Evolutionary conservation across 2,888 invertebrate genomes (phyloP).

Genomic region (Ametastegia equiseti): DNA sequence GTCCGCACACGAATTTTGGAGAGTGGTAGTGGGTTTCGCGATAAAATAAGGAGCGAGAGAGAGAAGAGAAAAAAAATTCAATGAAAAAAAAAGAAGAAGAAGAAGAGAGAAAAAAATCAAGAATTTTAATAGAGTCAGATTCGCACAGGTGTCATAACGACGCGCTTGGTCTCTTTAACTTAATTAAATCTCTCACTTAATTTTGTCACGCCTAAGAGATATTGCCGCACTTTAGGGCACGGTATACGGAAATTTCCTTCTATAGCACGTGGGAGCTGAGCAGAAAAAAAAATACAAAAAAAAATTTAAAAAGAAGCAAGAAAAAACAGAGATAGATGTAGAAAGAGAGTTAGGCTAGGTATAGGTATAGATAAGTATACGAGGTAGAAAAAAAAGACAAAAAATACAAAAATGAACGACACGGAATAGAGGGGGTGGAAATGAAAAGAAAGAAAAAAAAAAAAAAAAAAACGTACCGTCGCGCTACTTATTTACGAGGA

Average conservation of each 20-base stretch:
- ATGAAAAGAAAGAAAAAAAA: neutral
- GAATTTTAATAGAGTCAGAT: neutral
- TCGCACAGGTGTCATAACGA: slow-evolving; percentile 26
- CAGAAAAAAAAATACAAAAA: too few relatives aligned
- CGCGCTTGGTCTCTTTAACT: slow-evolving; percentile 12
- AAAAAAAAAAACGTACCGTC: neutral
- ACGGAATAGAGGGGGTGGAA: neutral
- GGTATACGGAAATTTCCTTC: too few relatives aligned
- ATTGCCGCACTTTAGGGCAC: too few relatives aligned
- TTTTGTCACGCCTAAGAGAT: too few relatives aligned
- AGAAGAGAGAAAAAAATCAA: neutral
- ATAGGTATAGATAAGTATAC: neutral
- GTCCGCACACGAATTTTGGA: neutral
- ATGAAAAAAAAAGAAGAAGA: neutral
- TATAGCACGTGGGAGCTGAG: too few relatives aligned
- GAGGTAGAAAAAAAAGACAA: neutral
- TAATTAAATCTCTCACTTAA: slow-evolving; percentile 9
- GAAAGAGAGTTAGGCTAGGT: too few relatives aligned
- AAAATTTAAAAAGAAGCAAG: too few relatives aligned
- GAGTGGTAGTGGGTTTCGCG: neutral
- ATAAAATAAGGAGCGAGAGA: neutral
- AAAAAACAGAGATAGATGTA: too few relatives aligned
- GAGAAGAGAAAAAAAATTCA: neutral
- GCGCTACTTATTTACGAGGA: slow-evolving; percentile 15
- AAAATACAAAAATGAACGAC: neutral